These are phyloP conservation scores for Caenorhabditis remanei DNA, from an alignment of 1,140 invertebrate genomes.

Conservation along the genomic window DNA sequence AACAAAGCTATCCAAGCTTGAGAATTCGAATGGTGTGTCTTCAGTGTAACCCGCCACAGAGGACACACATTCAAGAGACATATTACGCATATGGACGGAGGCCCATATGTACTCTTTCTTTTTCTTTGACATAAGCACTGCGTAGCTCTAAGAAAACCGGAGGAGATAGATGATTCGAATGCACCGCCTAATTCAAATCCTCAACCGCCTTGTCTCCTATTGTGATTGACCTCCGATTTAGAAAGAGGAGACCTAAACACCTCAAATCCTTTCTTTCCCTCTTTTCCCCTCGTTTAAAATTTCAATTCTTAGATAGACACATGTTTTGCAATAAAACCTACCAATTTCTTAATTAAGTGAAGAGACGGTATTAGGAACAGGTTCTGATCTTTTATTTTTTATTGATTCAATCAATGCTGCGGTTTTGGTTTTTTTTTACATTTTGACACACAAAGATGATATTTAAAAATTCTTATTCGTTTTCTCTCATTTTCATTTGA, in stretches of 20 bases:
- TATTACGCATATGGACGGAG: constrained; percentile 48
- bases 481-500: no score
- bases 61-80: constrained; percentile 12
- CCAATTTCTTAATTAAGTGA: background rate
- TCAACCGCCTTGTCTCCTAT: background rate
- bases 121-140: background rate
- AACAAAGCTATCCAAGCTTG: background rate
- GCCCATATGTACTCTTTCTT: constrained; percentile 11
- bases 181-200: constrained; percentile 42
- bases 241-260: background rate
- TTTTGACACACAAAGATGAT: no score
- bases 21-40: background rate
- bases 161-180: background rate
- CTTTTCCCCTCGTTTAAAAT: no score
- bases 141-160: background rate
- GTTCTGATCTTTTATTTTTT: background rate
- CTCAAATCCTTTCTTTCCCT: constrained; percentile 34
- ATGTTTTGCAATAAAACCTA: background rate
- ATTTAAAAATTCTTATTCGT: no score
- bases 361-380: background rate
- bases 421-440: no score
- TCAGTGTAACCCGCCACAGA: background rate
- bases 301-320: background rate
- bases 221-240: constrained; percentile 16
- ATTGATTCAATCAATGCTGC: background rate